A percentile compares a stretch with the other conserved stretches of the same genome.
Evolutionary conservation across 2,888 invertebrate genomes (phyloP).

Genomic region (Dexiosoma caninum): DNA sequence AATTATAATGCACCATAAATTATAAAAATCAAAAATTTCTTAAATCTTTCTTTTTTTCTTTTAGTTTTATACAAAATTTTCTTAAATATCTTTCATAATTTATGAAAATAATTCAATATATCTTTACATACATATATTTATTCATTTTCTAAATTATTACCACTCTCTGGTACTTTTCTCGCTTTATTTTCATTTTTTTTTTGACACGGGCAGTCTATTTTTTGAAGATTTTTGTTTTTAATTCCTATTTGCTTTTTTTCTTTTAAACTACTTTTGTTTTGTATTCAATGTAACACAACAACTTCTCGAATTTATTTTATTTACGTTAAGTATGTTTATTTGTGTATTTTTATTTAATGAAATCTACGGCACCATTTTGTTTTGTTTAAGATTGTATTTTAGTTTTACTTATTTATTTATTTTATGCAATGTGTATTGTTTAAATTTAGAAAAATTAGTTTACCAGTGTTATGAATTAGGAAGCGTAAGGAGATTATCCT

Average conservation of each 20-base stretch:
- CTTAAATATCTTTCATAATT: constrained; percentile 63
- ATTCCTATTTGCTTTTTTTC: constrained; percentile 52
- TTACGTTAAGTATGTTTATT: constrained; percentile 36
- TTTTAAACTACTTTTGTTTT: constrained; percentile 49
- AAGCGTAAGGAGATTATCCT: constrained; percentile 6
- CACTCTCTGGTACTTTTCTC: constrained; percentile 62
- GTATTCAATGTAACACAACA: constrained; percentile 61
- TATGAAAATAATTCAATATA: constrained; percentile 64
- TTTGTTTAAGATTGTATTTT: constrained; percentile 56
- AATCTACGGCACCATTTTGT: constrained; percentile 61
- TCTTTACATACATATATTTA: constrained; percentile 21
- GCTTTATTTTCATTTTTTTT: constrained; percentile 53
- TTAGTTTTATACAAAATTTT: constrained; percentile 63
- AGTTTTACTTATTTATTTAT: constrained; percentile 32
- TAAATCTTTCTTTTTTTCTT: constrained; percentile 65
- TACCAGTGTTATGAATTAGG: background rate
- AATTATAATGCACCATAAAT: constrained; percentile 64
- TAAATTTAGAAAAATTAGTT: constrained; percentile 1
- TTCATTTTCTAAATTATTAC: constrained; percentile 54
- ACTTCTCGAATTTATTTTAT: constrained; percentile 55
- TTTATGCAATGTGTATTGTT: background rate
- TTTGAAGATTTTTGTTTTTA: constrained; percentile 51
- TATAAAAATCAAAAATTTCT: constrained; percentile 60
- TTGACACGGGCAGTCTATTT: constrained; percentile 64
- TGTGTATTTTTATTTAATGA: constrained; percentile 40